A percentile compares a stretch with the other conserved stretches of the same genome.
phyloP scores from a whole-genome alignment of 2,113 vertebrate species.

The Daphoenositta chrysoptera region DNA sequence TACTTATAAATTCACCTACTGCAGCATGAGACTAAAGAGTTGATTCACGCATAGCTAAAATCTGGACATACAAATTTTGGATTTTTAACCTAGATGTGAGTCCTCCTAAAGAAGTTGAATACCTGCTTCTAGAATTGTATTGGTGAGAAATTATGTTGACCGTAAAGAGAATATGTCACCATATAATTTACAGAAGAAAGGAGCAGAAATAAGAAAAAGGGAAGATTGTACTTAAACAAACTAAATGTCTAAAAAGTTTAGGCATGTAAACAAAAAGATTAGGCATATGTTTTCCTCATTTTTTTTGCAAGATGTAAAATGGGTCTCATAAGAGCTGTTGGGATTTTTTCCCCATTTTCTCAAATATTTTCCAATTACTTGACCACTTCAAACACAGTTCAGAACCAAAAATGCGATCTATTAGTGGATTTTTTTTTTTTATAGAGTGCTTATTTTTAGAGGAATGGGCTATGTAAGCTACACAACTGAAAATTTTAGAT shows the following conservation, averaged over 20 bases:
- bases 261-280: neutral
- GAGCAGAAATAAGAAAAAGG: neutral
- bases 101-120: neutral
- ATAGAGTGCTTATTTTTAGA: neutral
- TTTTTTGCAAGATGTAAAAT: neutral
- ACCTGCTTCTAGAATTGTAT: neutral
- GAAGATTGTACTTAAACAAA: neutral
- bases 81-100: neutral
- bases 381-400: neutral
- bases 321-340: neutral
- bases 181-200: neutral
- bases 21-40: neutral
- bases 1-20: neutral
- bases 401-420: neutral
- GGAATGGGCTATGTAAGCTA: rapidly evolving
- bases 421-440: neutral
- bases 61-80: neutral
- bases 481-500: neutral
- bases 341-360: neutral
- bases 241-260: neutral
- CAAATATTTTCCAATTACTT: neutral
- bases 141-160: neutral
- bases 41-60: neutral
- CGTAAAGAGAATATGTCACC: neutral
- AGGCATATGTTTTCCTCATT: neutral